Conservation (phyloP, 2,888 invertebrate genomes). For the Hanleya hanleyi region DNA sequence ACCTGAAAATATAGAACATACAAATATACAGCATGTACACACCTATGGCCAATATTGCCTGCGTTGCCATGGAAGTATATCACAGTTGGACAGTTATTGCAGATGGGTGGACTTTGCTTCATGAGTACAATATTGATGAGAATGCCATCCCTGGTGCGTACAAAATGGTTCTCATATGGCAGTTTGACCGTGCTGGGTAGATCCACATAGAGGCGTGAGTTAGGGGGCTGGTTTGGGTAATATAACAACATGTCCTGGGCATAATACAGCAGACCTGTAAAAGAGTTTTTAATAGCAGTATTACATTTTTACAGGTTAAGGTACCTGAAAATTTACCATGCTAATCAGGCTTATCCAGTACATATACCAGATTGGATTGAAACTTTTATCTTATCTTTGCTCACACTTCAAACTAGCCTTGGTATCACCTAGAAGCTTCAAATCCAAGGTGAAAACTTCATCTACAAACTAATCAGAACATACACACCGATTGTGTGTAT, state of each 20-base stretch:
- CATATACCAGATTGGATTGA: no score
- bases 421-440: no score
- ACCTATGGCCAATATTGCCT: conserved; percentile 93
- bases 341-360: no score
- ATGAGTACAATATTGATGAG: conserved; percentile 73
- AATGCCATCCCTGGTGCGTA: conserved; percentile 75
- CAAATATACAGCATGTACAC: conserved; percentile 9
- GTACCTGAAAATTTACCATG: no score
- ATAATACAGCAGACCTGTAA: conserved; percentile 79
- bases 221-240: conserved; percentile 91
- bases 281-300: no score
- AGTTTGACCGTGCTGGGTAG: conserved; percentile 87
- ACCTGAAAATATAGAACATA: not conserved
- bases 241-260: conserved; percentile 87
- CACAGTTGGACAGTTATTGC: conserved; percentile 81
- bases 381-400: no score
- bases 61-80: conserved; percentile 97
- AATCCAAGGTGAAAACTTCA: no score
- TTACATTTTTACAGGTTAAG: no score
- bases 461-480: no score
- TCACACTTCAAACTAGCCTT: no score
- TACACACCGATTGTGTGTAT: no score
- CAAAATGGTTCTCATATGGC: conserved; percentile 88
- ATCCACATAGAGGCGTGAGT: conserved; percentile 90
- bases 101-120: conserved; percentile 61